Evolutionary conservation across 2,113 vertebrate species (phyloP).

Genomic region (Dromiciops gliroides): DNA sequence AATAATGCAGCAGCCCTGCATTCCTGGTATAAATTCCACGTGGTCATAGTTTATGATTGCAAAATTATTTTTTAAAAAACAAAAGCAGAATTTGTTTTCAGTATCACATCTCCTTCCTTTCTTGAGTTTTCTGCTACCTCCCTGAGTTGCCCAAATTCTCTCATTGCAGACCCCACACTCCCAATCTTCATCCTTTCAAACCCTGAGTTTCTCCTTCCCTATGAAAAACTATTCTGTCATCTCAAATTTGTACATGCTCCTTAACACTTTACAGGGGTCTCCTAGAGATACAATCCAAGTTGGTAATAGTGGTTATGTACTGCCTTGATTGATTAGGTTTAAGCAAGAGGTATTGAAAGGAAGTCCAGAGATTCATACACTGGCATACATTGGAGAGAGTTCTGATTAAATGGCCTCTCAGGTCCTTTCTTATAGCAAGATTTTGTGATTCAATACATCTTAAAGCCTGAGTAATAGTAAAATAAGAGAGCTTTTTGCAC

Average conservation of each 20-base stretch:
- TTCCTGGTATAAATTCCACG: background rate
- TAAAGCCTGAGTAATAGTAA: background rate
- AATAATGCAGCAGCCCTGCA: background rate
- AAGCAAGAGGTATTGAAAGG: background rate
- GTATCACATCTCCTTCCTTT: background rate
- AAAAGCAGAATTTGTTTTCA: background rate
- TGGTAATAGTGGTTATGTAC: background rate
- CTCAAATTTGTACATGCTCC: background rate
- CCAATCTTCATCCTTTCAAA: background rate
- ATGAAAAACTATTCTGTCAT: background rate
- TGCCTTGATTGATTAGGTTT: background rate
- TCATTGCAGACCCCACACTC: background rate
- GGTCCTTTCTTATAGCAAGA: background rate
- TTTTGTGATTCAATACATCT: background rate
- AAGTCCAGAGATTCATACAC: background rate
- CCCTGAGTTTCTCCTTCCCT: background rate
- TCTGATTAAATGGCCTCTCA: background rate
- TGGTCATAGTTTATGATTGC: background rate
- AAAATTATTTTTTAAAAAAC: background rate
- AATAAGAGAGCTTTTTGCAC: background rate
- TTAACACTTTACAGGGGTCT: background rate
- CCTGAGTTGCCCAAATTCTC: background rate
- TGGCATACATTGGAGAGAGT: background rate
- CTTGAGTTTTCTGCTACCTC: background rate
- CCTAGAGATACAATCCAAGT: background rate